Base-by-base conservation (phyloP, 2,888 invertebrate species). In the Microchrysa polita region DNA sequence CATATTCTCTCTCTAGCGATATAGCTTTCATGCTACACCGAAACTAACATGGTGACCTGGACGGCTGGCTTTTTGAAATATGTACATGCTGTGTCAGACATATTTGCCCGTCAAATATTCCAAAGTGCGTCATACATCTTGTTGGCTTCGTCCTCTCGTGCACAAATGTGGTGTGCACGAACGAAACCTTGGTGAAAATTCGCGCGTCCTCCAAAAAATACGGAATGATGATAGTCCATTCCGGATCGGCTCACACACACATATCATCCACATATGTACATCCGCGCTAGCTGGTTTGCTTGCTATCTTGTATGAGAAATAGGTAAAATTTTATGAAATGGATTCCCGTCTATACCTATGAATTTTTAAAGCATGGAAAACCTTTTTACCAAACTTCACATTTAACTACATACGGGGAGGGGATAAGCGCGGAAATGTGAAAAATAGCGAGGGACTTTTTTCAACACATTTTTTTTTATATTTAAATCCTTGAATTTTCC, bases 281-380 rank as follows among this genome's bases (percentile, higher is more conserved):
- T n/a, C n/a, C n/a, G n/a, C n/a, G n/a, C n/a, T n/a, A n/a, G n/a
- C n/a, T n/a, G n/a, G n/a, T n/a, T n/a, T n/a, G n/a, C n/a, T n/a
- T 34, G 27, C 27, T 34, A 34, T 34, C 27, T 34, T 34, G 27
- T 34, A 34, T 7, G 7, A 34, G 27, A 7, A 34, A n/a, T 61
- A 61, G n/a, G 61, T 61, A 61, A 61, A 52, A 52, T 48, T 67
- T 67, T 53, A 67, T 52, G 67, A 53, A 67, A 67, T 53, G 67
- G 67, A 23, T 67, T 67, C 67, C 67, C 52, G 52, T 67, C 23
- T 67, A n/a, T n/a, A 52, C 27, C 52, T 23, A 67, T 67, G 67
- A 67, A 67, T 67, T 67, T 67, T 67, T 53, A 52, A 53, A 67
- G 53, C 67, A 67, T 67, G 67, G 27, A 67, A 67, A 67, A 67